Conservation (phyloP, 2,113 vertebrate species). For the Albula goreensis region DNA sequence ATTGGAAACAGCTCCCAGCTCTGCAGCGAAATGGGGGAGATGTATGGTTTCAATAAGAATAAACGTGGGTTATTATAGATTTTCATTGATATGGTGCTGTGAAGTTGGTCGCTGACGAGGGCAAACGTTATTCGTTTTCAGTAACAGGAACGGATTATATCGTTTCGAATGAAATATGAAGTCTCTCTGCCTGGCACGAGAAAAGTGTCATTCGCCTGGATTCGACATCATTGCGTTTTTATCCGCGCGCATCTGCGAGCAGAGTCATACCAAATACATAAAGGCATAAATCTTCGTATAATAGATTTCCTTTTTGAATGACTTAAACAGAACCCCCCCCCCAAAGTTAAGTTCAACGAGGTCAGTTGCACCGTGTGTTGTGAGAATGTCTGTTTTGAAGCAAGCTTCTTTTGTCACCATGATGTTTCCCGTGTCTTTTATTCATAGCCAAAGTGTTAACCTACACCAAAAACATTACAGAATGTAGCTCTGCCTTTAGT, state of each 20-base stretch:
- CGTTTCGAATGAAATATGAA: not conserved
- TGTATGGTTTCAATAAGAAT: slow-evolving; percentile 57
- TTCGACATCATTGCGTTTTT: not conserved
- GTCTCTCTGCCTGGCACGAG: not conserved
- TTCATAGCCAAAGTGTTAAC: no score
- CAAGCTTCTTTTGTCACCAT: no score
- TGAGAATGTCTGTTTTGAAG: no score
- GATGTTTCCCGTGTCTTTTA: no score
- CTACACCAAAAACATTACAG: no score
- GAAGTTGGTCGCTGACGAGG: slow-evolving; percentile 14
- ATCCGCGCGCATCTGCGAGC: not conserved
- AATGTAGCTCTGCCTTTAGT: no score
- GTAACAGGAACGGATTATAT: not conserved
- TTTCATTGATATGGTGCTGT: slow-evolving; percentile 32
- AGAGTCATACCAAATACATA: not conserved
- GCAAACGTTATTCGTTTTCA: not conserved
- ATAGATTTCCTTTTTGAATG: not conserved
- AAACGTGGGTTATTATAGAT: not conserved
- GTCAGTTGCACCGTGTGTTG: not conserved
- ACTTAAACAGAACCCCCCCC: not conserved
- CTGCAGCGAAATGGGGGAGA: slow-evolving; percentile 35
- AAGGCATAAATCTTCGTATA: not conserved
- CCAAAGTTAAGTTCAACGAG: not conserved
- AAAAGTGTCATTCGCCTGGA: not conserved
- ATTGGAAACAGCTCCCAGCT: slow-evolving; percentile 68